Evolutionary conservation across 2,797 vertebrate genomes (phyloP).

Genomic region (Phrynocephalus forsythii): DNA sequence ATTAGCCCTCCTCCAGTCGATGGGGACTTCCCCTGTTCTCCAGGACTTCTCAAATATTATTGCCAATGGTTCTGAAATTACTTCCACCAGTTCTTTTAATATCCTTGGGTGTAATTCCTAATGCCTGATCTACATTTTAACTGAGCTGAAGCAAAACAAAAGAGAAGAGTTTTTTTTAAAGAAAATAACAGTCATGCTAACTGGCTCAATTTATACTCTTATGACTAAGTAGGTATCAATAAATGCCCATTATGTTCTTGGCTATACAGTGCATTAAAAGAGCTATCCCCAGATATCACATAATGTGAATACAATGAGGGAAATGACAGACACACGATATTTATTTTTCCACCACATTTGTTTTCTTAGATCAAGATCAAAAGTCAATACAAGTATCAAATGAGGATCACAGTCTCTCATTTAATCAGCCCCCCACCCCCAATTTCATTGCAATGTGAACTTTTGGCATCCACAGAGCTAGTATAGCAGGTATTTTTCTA

Average conservation of each 20-base stretch:
- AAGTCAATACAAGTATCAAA: background rate
- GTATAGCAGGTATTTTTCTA: background rate
- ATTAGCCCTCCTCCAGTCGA: too few relatives aligned
- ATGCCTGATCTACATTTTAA: too few relatives aligned
- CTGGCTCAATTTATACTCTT: background rate
- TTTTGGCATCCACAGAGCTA: background rate
- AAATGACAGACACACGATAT: background rate
- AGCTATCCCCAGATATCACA: background rate
- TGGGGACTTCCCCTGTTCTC: too few relatives aligned
- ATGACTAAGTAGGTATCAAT: background rate
- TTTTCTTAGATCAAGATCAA: background rate
- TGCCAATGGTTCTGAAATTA: too few relatives aligned
- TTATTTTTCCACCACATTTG: background rate
- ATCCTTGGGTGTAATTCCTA: too few relatives aligned
- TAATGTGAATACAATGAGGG: background rate
- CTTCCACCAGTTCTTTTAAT: too few relatives aligned
- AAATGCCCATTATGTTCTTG: background rate
- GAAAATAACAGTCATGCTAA: background rate
- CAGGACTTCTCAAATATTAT: too few relatives aligned
- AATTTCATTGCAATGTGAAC: background rate
- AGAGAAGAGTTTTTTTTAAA: background rate
- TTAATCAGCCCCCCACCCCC: background rate
- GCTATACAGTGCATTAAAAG: background rate
- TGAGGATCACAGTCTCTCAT: background rate
- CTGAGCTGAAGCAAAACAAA: too few relatives aligned